A percentile compares a stretch with the other conserved stretches of the same genome.
Conservation (phyloP, 2,797 vertebrate species). For the Fratercula arctica region DNA sequence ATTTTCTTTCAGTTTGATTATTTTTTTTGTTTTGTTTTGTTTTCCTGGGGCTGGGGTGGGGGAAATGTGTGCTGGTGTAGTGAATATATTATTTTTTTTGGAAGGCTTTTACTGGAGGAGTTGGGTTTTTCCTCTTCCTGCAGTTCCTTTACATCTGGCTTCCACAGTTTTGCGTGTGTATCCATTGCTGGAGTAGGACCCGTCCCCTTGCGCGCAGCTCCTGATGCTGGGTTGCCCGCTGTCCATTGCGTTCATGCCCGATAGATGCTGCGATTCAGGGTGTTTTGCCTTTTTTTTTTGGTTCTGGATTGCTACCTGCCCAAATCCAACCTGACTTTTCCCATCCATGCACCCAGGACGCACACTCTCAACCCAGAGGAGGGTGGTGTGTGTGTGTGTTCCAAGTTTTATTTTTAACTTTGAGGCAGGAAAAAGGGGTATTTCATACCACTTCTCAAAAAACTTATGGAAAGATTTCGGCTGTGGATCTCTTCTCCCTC, state of each 20-base stretch:
- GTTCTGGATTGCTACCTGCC: not conserved
- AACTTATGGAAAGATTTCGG: constrained; percentile 39
- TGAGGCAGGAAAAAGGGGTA: constrained; percentile 1
- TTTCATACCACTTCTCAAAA: constrained; percentile 62
- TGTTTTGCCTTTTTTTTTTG: not conserved
- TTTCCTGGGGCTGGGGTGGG: constrained; percentile 69
- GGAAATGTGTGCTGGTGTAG: constrained; percentile 65
- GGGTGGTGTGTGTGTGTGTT: not conserved
- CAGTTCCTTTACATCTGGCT: constrained; percentile 38
- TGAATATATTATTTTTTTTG: not conserved
- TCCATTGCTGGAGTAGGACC: constrained; percentile 51
- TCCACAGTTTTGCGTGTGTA: constrained; percentile 34
- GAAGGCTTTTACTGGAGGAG: constrained; percentile 42
- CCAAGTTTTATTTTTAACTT: not conserved
- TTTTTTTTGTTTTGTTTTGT: constrained; percentile 69
- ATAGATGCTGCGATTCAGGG: not conserved
- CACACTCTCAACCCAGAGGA: constrained; percentile 23
- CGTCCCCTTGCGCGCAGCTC: constrained; percentile 27
- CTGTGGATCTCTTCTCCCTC: constrained; percentile 70
- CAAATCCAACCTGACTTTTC: not conserved
- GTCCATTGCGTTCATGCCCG: constrained; percentile 21
- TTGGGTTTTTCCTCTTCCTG: constrained; percentile 53
- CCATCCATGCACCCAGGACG: constrained; percentile 29
- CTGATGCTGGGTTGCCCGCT: not conserved
- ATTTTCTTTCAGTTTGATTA: constrained; percentile 85